Evolutionary conservation across 2,113 vertebrate genomes (phyloP).

Genomic region (Sapayoa aenigma): DNA sequence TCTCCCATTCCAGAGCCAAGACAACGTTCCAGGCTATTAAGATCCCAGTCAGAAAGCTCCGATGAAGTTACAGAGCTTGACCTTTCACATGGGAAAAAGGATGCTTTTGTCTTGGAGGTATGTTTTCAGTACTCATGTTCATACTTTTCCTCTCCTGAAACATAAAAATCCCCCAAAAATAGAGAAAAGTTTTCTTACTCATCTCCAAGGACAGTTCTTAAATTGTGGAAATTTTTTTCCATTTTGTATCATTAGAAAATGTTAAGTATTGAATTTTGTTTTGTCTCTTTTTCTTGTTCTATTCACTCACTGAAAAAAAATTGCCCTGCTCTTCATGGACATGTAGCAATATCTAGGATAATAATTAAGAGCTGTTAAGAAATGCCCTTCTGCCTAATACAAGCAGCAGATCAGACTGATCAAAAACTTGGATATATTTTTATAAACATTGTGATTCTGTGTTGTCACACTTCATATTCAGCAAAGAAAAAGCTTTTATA

Average conservation of each 20-base stretch:
- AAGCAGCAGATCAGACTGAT: neutral
- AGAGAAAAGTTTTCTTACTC: neutral
- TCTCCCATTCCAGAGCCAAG: slow-evolving; percentile 94
- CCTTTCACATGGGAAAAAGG: slow-evolving; percentile 97
- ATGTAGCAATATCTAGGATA: neutral
- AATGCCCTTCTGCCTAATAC: neutral
- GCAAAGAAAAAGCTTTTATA: neutral
- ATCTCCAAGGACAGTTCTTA: neutral
- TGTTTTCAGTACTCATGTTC: neutral
- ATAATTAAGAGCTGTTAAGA: neutral
- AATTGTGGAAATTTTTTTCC: neutral
- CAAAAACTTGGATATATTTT: neutral
- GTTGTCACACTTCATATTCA: neutral
- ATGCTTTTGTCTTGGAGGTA: slow-evolving; percentile 97
- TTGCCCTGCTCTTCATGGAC: neutral
- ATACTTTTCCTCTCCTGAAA: neutral
- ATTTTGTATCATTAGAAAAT: neutral
- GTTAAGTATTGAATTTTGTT: neutral
- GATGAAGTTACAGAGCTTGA: slow-evolving; percentile 94
- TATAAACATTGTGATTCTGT: neutral
- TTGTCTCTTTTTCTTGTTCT: neutral
- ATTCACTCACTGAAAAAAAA: neutral
- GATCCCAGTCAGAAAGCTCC: slow-evolving; percentile 97
- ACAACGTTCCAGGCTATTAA: slow-evolving; percentile 87
- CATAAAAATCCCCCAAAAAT: neutral